Evolutionary conservation across 2,113 vertebrate species (phyloP).

Genomic region (Montifringilla adamsi): DNA sequence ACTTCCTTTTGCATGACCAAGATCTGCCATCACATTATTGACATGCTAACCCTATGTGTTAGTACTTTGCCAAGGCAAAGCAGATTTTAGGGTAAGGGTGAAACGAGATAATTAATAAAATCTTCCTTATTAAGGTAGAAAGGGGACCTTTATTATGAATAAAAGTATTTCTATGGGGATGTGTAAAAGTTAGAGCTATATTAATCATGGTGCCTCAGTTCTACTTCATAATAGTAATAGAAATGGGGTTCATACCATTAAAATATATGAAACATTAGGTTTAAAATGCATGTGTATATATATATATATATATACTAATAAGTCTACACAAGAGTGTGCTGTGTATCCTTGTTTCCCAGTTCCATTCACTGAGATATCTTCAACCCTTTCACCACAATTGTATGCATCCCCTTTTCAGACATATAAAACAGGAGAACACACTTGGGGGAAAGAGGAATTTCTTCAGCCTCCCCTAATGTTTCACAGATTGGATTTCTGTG

Average conservation of each 20-base stretch:
- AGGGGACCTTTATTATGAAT: background rate
- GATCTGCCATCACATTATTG: background rate
- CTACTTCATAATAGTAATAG: background rate
- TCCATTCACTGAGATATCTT: background rate
- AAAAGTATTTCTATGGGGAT: background rate
- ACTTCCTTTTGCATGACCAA: background rate
- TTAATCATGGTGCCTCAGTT: background rate
- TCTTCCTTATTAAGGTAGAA: background rate
- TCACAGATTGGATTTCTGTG: constrained; percentile 76
- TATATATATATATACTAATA: background rate
- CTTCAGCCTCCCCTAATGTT: constrained; percentile 70
- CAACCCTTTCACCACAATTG: constrained; percentile 44
- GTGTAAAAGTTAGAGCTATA: background rate
- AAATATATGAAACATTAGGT: background rate
- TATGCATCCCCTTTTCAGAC: constrained; percentile 62
- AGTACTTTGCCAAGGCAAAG: background rate
- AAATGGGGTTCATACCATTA: background rate
- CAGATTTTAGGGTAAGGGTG: background rate
- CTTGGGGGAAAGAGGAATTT: constrained; percentile 72
- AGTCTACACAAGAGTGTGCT: background rate
- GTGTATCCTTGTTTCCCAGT: background rate
- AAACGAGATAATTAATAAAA: background rate
- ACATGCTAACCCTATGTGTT: background rate
- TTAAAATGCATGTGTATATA: background rate
- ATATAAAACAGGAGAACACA: constrained; percentile 79